Base-by-base conservation (phyloP, 2,797 vertebrate genomes). In the Enteromius unitaeniatus region DNA sequence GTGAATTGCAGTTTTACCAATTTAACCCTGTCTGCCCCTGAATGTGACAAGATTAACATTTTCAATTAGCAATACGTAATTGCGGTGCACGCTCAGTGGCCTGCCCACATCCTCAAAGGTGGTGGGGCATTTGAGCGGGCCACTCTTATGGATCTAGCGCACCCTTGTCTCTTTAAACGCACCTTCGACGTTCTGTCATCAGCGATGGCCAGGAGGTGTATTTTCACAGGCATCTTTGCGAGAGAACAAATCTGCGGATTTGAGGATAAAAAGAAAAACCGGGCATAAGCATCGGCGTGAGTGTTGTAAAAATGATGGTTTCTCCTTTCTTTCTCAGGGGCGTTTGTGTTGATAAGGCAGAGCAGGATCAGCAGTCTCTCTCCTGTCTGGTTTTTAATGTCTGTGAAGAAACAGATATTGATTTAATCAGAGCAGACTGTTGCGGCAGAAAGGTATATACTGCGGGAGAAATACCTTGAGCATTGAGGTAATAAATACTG, bases 21-120 rank as follows among this genome's bases (percentile, higher is more conserved):
- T 95, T 96, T 96, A 95, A 96, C 95, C 95, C 96, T 91, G 93
- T 94, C 93, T 95, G 91, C 84, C 83, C 88, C 91, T 91, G 94
- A 95, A 96, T 95, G 93, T 94, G 94, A 95, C 92, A 91, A 95
- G 95, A 96, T 96, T 96, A 96, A 94, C 94, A 94, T 95, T 95
- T 95, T 95, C 94, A 96, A 95, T 96, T 96, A 96, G 93, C 92
- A 92, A 88, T 91, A 86, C 90, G 90, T 94, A 94, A 95, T 95
- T 94, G 94, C 93, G 90, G 74, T 49, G 62, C 42, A 42, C 34
- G 40, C 72, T 75, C 53, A 42, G 72, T 45, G 67, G 68, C 40
- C 60, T 62, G 74, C 68, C 79, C 34, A 31, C 40, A 34, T 69
- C 79, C 73, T 83, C 79, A 74, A 31, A 73, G 76, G 75, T 60